These are phyloP conservation scores for Borostomias antarcticus DNA, from an alignment of 2,797 vertebrate species.

Conservation along the genomic window DNA sequence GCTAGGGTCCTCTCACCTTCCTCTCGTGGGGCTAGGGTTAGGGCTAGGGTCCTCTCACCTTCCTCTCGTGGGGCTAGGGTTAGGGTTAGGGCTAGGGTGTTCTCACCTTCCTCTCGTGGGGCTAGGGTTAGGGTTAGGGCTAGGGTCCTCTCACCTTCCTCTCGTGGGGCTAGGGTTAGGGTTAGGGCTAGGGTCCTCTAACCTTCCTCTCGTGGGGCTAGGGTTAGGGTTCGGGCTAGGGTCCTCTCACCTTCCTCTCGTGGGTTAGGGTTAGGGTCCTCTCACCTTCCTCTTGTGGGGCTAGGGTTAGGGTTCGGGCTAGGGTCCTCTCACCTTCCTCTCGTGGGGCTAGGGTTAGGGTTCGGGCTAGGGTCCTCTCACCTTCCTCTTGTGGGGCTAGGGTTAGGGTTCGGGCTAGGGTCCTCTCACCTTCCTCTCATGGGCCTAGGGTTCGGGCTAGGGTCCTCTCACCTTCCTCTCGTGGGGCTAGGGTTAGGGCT, in stretches of 20 bases:
- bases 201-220: slow-evolving; percentile 95
- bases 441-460: too few relatives aligned
- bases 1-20: slow-evolving; percentile 79
- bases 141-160: slow-evolving; percentile 80
- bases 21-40: slow-evolving; percentile 92
- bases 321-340: slow-evolving; percentile 80
- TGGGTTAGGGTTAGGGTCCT: slow-evolving; percentile 72
- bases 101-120: slow-evolving; percentile 91
- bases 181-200: slow-evolving; percentile 27
- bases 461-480: slow-evolving; percentile 85
- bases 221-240: too few relatives aligned
- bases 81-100: too few relatives aligned
- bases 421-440: slow-evolving; percentile 88
- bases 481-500: slow-evolving; percentile 78
- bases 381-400: slow-evolving; percentile 95
- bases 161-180: slow-evolving; percentile 93
- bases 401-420: too few relatives aligned
- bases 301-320: too few relatives aligned
- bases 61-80: slow-evolving; percentile 86
- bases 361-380: slow-evolving; percentile 57
- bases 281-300: slow-evolving; percentile 92
- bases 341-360: slow-evolving; percentile 95
- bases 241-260: slow-evolving; percentile 85
- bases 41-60: slow-evolving; percentile 78
- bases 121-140: too few relatives aligned